Conservation (phyloP, 2,888 invertebrate genomes). For the Melieria omissa region DNA sequence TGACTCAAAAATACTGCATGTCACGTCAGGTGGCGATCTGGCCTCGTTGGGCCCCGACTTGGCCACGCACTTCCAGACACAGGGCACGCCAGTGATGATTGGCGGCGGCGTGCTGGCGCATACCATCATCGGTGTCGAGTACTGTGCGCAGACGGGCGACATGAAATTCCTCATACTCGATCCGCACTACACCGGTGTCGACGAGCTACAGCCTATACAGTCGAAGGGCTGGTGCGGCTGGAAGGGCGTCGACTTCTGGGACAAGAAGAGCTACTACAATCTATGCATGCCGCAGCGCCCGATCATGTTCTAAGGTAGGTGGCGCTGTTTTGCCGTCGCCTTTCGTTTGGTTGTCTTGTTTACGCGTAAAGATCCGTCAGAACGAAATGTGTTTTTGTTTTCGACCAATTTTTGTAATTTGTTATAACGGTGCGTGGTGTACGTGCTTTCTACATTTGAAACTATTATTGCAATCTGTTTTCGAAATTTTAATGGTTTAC, state of each 20-base stretch:
- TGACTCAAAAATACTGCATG: conserved; percentile 83
- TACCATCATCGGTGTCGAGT: conserved; percentile 95
- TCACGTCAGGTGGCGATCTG: conserved; percentile 87
- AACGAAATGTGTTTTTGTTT: not conserved
- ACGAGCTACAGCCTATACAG: conserved; percentile 79
- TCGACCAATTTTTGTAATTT: conserved; percentile 2
- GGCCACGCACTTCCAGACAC: conserved; percentile 87
- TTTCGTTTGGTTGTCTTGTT: conserved; percentile 13
- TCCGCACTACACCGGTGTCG: conserved; percentile 95
- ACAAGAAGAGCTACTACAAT: conserved; percentile 94
- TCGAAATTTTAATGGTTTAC: not conserved
- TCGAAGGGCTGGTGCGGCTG: conserved; percentile 97
- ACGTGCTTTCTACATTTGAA: not conserved
- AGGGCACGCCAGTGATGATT: conserved; percentile 98
- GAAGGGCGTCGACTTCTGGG: conserved; percentile 96
- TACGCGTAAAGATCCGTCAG: conserved; percentile 17
- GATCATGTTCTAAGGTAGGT: conserved; percentile 56
- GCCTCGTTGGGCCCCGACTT: conserved; percentile 82
- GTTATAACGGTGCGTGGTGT: conserved; percentile 7
- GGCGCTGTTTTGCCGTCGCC: not conserved
- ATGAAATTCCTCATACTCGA: conserved; percentile 95
- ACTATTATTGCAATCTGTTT: not conserved
- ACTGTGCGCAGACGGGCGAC: conserved; percentile 81
- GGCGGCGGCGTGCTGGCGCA: conserved; percentile 99
- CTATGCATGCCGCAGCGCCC: conserved; percentile 86